Evolutionary conservation across 2,797 vertebrate species (phyloP).

Genomic region (Sylvilagus floridanus): DNA sequence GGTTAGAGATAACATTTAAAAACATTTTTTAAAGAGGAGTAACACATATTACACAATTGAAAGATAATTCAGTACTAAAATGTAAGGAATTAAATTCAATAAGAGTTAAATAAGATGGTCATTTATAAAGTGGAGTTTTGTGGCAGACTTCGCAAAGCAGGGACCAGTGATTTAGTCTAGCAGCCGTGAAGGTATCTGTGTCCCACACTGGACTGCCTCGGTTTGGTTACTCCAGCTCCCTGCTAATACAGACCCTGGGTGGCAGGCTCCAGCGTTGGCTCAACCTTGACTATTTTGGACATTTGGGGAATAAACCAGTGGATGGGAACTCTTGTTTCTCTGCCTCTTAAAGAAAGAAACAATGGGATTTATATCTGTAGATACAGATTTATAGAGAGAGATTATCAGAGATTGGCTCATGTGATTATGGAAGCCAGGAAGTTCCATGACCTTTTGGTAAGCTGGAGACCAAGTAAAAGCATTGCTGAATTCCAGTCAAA

Average conservation of each 20-base stretch:
- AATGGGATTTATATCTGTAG: not conserved
- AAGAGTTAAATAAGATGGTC: not conserved
- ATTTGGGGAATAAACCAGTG: too few relatives aligned
- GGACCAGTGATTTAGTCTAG: too few relatives aligned
- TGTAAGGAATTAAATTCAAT: not conserved
- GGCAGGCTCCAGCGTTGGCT: too few relatives aligned
- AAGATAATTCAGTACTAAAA: conserved; percentile 23
- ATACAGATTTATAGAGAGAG: not conserved
- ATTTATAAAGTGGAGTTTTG: not conserved
- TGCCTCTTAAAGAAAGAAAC: not conserved
- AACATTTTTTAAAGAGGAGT: too few relatives aligned
- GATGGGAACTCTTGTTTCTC: too few relatives aligned
- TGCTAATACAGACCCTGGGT: too few relatives aligned
- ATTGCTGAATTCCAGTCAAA: not conserved
- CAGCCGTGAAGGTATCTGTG: too few relatives aligned
- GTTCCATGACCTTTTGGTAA: not conserved
- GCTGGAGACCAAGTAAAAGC: not conserved
- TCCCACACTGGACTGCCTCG: too few relatives aligned
- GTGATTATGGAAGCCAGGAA: not conserved
- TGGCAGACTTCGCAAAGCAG: not conserved
- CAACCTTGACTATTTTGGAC: too few relatives aligned
- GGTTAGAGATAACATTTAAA: not conserved
- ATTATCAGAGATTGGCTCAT: not conserved
- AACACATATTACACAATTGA: not conserved
- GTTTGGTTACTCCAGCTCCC: too few relatives aligned